These are phyloP conservation scores for Arothron firmamentum DNA, from an alignment of 2,113 vertebrate genomes.

Conservation along the genomic window DNA sequence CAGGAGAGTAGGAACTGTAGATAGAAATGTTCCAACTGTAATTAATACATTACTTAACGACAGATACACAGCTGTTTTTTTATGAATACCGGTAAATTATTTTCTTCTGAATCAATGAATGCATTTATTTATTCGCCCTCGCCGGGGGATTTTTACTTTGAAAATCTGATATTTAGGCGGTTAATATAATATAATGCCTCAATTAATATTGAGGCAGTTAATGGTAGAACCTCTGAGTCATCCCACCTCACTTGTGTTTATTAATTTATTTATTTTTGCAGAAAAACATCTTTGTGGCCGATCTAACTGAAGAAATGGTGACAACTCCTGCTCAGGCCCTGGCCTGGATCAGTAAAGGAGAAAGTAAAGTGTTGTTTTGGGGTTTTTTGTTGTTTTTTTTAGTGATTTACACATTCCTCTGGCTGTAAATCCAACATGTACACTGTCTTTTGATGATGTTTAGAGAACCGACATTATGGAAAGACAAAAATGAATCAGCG, in stretches of 20 bases:
- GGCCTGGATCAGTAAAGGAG: conserved; percentile 89
- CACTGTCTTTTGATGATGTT: conserved; percentile 1
- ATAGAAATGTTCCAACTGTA: no score
- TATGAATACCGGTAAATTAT: no score
- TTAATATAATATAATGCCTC: no score
- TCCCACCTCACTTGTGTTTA: not conserved
- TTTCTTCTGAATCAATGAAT: not conserved
- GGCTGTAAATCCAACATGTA: not conserved
- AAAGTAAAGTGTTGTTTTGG: conserved; percentile 89
- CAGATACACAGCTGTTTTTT: no score
- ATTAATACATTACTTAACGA: no score
- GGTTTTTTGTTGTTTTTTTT: not conserved
- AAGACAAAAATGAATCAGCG: conserved; percentile 95
- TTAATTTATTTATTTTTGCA: conserved; percentile 46
- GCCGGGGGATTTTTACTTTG: not conserved
- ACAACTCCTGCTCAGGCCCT: conserved; percentile 83
- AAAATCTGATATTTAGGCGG: no score
- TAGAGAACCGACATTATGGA: conserved; percentile 92
- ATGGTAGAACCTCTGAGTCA: no score
- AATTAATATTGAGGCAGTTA: no score
- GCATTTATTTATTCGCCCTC: no score
- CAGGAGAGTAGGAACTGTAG: not conserved
- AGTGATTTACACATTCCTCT: not conserved
- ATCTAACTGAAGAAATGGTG: conserved; percentile 91
- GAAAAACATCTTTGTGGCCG: conserved; percentile 92